Conservation (phyloP, 2,797 vertebrate genomes). For the Gambelia wislizenii region DNA sequence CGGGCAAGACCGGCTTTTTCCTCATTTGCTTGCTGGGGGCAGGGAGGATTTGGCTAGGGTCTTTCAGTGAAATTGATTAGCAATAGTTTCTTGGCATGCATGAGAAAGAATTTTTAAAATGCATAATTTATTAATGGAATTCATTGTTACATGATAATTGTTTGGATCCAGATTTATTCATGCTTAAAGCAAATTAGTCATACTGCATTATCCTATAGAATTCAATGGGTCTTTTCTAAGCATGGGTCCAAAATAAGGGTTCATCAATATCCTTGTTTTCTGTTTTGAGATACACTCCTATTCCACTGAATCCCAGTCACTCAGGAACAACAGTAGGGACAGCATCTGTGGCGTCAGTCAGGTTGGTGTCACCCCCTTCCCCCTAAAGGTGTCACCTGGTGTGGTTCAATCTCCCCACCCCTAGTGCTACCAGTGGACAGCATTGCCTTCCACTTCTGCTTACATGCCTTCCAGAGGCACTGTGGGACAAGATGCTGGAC, state of each 20-base stretch:
- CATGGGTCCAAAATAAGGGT: not conserved
- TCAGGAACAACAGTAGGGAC: not conserved
- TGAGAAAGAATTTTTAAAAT: not conserved
- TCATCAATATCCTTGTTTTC: not conserved
- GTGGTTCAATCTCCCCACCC: no score
- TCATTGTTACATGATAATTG: not conserved
- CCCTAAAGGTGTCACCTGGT: no score
- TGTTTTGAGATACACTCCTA: not conserved
- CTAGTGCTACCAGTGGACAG: no score
- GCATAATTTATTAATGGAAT: not conserved
- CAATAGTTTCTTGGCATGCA: not conserved
- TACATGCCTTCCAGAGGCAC: not conserved
- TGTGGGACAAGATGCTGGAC: not conserved
- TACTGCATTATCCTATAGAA: not conserved
- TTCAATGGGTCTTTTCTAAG: not conserved
- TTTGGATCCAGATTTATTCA: not conserved
- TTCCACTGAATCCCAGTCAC: not conserved
- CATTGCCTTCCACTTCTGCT: not conserved
- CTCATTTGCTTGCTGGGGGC: not conserved
- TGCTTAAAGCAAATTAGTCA: not conserved
- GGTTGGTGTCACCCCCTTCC: no score
- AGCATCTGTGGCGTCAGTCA: no score
- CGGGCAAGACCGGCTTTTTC: not conserved
- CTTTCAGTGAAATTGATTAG: not conserved
- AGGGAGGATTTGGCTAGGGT: not conserved